Percentiles rank a stretch among this genome's conserved stretches.
phyloP scores from a whole-genome alignment of 2,797 vertebrate genomes.

The Lates japonicus region DNA sequence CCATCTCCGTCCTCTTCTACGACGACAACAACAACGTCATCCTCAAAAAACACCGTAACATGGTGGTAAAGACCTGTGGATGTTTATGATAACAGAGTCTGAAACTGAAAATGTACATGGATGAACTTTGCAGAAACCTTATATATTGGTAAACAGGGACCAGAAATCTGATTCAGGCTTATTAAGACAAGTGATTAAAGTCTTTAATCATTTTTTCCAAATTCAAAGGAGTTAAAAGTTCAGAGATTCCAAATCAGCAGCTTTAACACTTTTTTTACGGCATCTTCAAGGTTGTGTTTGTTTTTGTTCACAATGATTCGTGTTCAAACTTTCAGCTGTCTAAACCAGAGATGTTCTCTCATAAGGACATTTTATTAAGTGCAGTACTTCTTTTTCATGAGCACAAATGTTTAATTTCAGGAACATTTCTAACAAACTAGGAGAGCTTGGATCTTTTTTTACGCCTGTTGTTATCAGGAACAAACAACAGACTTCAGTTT shows the following conservation, averaged over 20 bases:
- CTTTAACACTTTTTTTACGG: not conserved
- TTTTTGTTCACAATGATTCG: not conserved
- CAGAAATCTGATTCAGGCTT: not conserved
- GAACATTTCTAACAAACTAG: not conserved
- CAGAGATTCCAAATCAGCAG: not conserved
- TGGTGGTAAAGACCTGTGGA: constrained; percentile 97
- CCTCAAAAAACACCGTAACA: constrained; percentile 97
- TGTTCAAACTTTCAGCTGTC: no score
- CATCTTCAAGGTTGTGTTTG: not conserved
- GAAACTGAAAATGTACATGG: not conserved
- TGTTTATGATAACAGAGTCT: constrained; percentile 87
- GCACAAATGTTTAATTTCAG: not conserved
- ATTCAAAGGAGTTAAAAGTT: not conserved
- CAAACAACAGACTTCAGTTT: not conserved
- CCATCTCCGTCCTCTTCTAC: constrained; percentile 96
- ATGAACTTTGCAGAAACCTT: constrained; percentile 6
- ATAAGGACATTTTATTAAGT: not conserved
- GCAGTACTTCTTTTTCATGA: not conserved
- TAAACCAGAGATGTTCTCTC: no score
- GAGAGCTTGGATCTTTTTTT: not conserved
- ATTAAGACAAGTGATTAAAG: not conserved
- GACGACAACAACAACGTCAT: constrained; percentile 99
- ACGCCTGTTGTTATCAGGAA: not conserved
- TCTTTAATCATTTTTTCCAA: not conserved
- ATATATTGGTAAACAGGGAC: not conserved